Evolutionary conservation across 2,113 vertebrate species (phyloP).

Genomic region (Lophotis ruficrista): DNA sequence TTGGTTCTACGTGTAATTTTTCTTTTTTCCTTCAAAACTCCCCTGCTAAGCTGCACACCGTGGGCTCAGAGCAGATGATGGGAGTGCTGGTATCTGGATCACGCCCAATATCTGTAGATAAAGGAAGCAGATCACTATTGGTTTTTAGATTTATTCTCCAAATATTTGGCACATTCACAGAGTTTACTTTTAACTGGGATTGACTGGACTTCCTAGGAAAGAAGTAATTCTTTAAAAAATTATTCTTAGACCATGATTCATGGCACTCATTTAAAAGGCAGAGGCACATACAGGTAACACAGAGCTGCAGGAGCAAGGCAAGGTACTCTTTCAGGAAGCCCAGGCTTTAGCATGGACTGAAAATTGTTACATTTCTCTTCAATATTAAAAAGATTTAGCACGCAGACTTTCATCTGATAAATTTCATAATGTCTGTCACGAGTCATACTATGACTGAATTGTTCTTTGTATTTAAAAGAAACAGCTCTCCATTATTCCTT

Average conservation of each 20-base stretch:
- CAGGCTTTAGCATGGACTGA: neutral
- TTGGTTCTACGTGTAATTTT: neutral
- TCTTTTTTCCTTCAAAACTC: neutral
- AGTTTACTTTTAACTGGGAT: neutral
- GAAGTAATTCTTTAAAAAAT: neutral
- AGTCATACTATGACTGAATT: neutral
- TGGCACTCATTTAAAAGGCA: neutral
- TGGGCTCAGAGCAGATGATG: neutral
- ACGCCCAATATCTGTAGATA: neutral
- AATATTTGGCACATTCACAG: neutral
- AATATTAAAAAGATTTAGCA: neutral
- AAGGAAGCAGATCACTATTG: neutral
- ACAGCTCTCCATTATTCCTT: conserved; percentile 5
- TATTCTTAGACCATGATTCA: neutral
- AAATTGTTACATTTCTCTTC: neutral
- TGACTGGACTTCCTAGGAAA: neutral
- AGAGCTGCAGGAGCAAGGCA: neutral
- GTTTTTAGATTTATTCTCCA: neutral
- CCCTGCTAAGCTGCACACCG: neutral
- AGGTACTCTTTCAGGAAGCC: neutral
- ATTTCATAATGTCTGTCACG: neutral
- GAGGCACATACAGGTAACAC: accelerated
- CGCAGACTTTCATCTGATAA: conserved; percentile 1
- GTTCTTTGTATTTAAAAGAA: conserved; percentile 22
- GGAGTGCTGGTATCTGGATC: neutral